Conservation (phyloP, 2,888 invertebrate species). For the Calameuta pallipes region DNA sequence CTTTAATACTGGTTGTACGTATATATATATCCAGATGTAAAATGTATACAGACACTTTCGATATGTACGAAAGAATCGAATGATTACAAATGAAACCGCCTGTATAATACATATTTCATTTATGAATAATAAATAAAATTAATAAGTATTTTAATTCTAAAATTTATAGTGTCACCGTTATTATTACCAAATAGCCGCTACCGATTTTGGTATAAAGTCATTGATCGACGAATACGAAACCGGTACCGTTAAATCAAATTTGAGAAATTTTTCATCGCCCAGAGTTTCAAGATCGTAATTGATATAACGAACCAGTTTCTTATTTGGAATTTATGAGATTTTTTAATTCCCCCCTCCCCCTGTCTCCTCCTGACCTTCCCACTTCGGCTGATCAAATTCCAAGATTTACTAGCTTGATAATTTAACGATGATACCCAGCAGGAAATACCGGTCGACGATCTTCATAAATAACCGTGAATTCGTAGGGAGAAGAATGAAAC, state of each 20-base stretch:
- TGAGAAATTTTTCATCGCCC: background rate
- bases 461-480: background rate
- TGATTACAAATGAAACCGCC: background rate
- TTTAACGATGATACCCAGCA: background rate
- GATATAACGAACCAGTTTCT: background rate
- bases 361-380: background rate
- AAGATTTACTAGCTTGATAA: background rate
- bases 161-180: background rate
- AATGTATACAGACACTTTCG: background rate
- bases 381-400: background rate
- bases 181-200: background rate
- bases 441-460: background rate
- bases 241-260: background rate
- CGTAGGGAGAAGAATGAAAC: background rate
- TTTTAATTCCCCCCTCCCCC: background rate
- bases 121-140: background rate
- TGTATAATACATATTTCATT: background rate
- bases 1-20: background rate
- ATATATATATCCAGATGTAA: background rate
- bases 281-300: background rate
- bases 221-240: background rate
- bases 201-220: background rate
- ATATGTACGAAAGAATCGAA: background rate
- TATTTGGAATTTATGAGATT: background rate
- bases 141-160: background rate